A percentile compares a stretch with the other conserved stretches of the same genome.
These are phyloP conservation scores for Pelvicachromis taeniatus DNA, from an alignment of 2,113 vertebrate genomes.

Conservation along the genomic window DNA sequence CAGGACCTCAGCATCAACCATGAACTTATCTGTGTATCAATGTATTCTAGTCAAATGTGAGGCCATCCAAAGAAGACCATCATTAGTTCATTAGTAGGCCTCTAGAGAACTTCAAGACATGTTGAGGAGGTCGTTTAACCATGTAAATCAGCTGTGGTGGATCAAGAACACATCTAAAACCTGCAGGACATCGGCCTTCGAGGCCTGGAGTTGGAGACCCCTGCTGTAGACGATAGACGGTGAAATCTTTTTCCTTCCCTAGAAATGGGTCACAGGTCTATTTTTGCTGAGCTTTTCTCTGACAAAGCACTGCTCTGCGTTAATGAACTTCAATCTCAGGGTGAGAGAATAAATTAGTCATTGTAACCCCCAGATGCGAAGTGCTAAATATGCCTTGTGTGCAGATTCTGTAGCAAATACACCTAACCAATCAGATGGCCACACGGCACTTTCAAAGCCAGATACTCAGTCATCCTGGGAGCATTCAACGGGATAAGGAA, in stretches of 20 bases:
- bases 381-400: neutral
- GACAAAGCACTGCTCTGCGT: neutral
- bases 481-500: conserved; percentile 29
- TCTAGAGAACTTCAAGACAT: no score
- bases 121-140: no score
- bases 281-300: neutral
- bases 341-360: conserved; percentile 27
- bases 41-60: neutral
- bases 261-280: conserved; percentile 13
- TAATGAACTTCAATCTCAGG: conserved; percentile 5
- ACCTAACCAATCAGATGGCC: neutral
- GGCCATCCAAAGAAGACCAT: neutral
- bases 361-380: neutral
- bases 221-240: neutral
- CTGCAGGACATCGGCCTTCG: no score
- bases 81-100: no score
- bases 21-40: neutral
- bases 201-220: no score
- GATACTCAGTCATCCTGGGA: neutral
- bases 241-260: neutral
- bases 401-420: neutral
- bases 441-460: neutral
- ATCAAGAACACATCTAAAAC: no score
- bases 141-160: no score
- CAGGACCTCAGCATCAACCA: neutral